Evolutionary conservation across 2,113 vertebrate species (phyloP).

Genomic region (Mormyrus lacerda): DNA sequence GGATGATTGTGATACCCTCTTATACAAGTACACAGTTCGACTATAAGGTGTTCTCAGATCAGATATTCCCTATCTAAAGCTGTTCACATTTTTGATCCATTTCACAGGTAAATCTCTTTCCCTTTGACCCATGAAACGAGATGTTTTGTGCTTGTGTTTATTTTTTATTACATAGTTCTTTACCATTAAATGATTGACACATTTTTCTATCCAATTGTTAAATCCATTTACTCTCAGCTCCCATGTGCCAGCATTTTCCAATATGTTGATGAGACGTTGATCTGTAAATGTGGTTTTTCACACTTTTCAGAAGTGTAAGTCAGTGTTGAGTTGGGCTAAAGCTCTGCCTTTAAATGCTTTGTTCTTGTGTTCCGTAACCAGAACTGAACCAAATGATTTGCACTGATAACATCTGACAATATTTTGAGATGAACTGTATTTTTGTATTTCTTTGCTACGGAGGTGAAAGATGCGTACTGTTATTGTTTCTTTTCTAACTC

Average conservation of each 20-base stretch:
- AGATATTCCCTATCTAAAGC: background rate
- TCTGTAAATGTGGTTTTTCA: conserved; percentile 6
- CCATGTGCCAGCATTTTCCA: background rate
- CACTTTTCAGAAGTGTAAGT: background rate
- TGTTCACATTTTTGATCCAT: background rate
- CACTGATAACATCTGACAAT: background rate
- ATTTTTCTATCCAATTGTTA: background rate
- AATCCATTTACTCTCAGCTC: background rate
- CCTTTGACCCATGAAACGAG: background rate
- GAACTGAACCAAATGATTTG: background rate
- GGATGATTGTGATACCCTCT: background rate
- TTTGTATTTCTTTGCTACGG: background rate
- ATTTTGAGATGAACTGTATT: background rate
- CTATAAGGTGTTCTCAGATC: background rate
- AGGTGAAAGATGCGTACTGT: background rate
- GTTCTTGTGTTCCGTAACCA: background rate
- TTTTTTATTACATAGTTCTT: too few species aligned
- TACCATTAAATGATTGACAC: background rate
- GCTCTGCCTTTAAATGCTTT: background rate
- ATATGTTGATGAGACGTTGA: background rate
- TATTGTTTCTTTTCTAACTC: background rate
- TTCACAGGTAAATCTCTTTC: background rate
- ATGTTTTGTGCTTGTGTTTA: background rate
- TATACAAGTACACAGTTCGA: background rate
- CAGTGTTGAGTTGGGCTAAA: background rate